Conservation (phyloP, 2,797 vertebrate species). For the Lagocephalus sceleratus region DNA sequence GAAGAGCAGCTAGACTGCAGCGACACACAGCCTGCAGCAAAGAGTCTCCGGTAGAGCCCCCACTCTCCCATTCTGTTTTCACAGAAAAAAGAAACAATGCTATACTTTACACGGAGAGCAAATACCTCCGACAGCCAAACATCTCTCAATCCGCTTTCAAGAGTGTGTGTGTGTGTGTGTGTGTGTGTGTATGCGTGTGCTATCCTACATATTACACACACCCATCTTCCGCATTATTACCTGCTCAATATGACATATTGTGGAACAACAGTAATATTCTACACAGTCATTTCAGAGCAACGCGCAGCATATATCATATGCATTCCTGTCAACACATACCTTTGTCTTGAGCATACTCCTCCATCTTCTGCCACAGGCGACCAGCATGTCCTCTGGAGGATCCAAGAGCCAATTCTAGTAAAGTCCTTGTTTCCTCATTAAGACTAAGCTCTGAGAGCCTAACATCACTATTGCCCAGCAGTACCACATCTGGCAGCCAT, state of each 20-base stretch:
- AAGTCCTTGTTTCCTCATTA: conserved; percentile 69
- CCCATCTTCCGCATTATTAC: neutral
- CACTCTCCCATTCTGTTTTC: conserved; percentile 76
- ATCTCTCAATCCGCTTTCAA: too few species aligned
- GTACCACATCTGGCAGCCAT: conserved; percentile 76
- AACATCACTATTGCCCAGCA: conserved; percentile 71
- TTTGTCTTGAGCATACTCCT: conserved; percentile 76
- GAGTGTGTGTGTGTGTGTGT: too few species aligned
- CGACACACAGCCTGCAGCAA: conserved; percentile 77
- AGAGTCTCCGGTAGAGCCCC: conserved; percentile 63
- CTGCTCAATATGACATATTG: neutral
- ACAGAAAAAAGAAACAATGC: conserved; percentile 6
- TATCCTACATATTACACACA: neutral
- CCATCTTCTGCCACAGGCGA: conserved; percentile 77
- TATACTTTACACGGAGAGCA: neutral
- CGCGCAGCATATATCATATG: neutral
- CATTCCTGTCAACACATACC: conserved; percentile 51
- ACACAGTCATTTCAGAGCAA: neutral
- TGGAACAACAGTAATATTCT: neutral
- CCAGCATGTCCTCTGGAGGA: conserved; percentile 70
- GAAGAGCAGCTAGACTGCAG: conserved; percentile 78
- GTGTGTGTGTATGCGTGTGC: too few species aligned
- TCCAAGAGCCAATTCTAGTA: conserved; percentile 78
- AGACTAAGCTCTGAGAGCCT: conserved; percentile 70
- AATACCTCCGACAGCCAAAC: too few species aligned